Evolutionary conservation across 2,888 invertebrate genomes (phyloP).

Genomic region (Zygogramma bicolorata): DNA sequence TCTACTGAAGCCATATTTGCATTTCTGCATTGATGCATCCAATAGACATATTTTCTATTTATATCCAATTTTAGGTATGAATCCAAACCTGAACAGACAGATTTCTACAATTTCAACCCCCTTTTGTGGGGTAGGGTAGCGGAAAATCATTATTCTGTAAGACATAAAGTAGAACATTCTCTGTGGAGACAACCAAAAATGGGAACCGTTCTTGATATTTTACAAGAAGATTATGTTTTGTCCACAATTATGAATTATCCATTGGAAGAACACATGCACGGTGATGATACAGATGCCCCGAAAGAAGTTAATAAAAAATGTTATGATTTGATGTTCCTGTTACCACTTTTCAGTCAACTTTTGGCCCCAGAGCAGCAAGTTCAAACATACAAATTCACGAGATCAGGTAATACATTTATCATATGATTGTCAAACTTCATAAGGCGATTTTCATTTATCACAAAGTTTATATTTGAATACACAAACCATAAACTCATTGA

Average conservation of each 20-base stretch:
- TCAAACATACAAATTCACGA: slow-evolving; percentile 77
- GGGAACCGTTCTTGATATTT: slow-evolving; percentile 78
- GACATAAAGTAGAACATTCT: slow-evolving; percentile 70
- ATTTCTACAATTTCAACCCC: slow-evolving; percentile 71
- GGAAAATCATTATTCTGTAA: slow-evolving; percentile 80
- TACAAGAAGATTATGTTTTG: slow-evolving; percentile 75
- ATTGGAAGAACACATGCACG: slow-evolving; percentile 46
- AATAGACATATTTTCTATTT: not conserved
- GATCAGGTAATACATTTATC: slow-evolving; percentile 55
- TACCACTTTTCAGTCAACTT: slow-evolving; percentile 81
- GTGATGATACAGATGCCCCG: slow-evolving; percentile 48
- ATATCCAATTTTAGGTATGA: slow-evolving; percentile 56
- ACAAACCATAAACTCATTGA: too few relatives aligned
- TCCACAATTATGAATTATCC: slow-evolving; percentile 81
- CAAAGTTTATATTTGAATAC: too few relatives aligned
- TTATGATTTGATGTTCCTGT: slow-evolving; percentile 87
- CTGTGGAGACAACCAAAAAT: slow-evolving; percentile 80
- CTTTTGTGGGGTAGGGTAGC: slow-evolving; percentile 89
- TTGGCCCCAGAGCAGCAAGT: slow-evolving; percentile 82
- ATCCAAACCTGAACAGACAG: slow-evolving; percentile 53
- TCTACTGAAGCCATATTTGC: too few relatives aligned
- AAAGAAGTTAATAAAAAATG: slow-evolving; percentile 55
- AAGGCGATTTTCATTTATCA: not conserved
- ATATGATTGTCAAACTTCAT: not conserved
- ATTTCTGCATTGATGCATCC: too few relatives aligned